A percentile compares a stretch with the other conserved stretches of the same genome.
Evolutionary conservation across 30 jellyfish, hydroid and myxozoan genomes (phyloP).

Genomic region (Rhopilema esculentum): DNA sequence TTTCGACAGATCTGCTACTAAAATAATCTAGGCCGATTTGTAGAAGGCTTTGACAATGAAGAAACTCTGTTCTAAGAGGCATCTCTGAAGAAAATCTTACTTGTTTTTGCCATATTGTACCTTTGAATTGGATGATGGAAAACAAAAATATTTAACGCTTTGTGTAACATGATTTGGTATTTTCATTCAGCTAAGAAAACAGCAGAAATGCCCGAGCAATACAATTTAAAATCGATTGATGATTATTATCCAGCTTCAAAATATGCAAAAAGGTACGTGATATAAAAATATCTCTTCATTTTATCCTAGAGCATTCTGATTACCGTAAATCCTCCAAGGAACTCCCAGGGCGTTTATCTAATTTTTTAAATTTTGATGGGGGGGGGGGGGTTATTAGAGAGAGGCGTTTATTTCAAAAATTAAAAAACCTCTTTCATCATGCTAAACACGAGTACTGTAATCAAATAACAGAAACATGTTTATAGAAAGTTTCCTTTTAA

Average conservation of each 20-base stretch:
- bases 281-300: background rate
- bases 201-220: background rate
- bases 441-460: background rate
- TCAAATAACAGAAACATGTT: background rate
- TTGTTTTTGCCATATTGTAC: too few species aligned
- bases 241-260: conserved; percentile 35
- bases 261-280: conserved; percentile 33
- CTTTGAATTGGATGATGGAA: too few species aligned
- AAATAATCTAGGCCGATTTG: too few species aligned
- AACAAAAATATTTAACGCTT: too few species aligned
- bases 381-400: background rate
- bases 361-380: background rate
- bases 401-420: background rate
- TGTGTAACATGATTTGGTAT: background rate
- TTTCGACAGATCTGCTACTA: too few species aligned
- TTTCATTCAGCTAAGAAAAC: background rate
- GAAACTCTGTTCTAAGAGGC: too few species aligned
- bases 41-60: too few species aligned
- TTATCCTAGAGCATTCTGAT: background rate
- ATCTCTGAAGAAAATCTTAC: too few species aligned
- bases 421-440: background rate
- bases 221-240: background rate
- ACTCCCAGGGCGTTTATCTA: background rate
- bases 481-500: too few species aligned
- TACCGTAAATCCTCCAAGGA: too few species aligned